Evolutionary conservation across 1,140 invertebrate species (phyloP), one percentile per base, ranked within the genome.

Genomic region (Anagrus nilaparvatae): DNA sequence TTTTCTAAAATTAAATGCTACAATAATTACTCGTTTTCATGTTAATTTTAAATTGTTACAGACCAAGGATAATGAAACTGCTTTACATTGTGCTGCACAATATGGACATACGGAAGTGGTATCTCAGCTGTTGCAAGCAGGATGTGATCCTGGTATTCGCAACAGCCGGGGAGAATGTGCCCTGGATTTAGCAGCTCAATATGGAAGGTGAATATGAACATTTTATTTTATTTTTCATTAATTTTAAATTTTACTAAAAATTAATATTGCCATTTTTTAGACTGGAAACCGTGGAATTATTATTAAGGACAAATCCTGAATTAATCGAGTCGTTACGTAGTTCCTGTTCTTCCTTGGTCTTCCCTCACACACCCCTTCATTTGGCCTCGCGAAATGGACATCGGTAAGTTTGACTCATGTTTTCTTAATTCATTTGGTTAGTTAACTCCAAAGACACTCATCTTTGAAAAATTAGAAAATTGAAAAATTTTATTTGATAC

Each of bases 71-170:
- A 84, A 88, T 53, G 93, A 97, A 65, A 95, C 93, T 17, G 84
- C 93, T 10, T 70, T 98, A 46, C 88, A 97, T 58, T 90, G 85
- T 61, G 92, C 93, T 1, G 84, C 92, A 37, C 92, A 97, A 62
- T 94, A 93, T 67, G 94, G 93, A 7, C 89, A 95, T 61, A 84
- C 82, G 35, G 78, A 79, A 43, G 89, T 93, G n/a, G 84, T 97
- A 33, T 76, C 77, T 23, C 77, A 91, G 54, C 74, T 98, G 47
- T 69, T 97, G 40, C 76, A 90, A 49, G 77, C 85, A 51, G 80
- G 84, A 47, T 91, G 89, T 49, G 89, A 97, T 74, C 87, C 92
- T 18, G 81, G 79, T 47, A 81, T 97, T 52, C 76, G 84, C 29
- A 98, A 96, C 68, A 78, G 77, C 41, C 78, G 82, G 32, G 85